phyloP scores from a whole-genome alignment of 2,113 vertebrate genomes.

The Phasianus colchicus region DNA sequence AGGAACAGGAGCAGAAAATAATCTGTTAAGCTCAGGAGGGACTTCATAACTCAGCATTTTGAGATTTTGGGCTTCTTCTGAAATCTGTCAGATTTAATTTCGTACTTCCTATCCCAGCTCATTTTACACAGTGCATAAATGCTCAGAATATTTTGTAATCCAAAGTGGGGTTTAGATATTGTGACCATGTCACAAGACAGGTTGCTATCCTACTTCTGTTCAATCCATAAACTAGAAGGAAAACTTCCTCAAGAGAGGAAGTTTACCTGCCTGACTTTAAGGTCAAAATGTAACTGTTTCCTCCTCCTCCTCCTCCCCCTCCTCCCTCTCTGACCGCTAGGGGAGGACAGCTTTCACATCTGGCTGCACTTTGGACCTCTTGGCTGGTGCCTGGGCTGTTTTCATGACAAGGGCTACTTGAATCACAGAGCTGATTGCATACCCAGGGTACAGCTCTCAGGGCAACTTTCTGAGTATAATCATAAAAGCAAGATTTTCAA shows the following conservation, averaged over 20 bases:
- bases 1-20: neutral
- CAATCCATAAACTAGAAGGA: neutral
- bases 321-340: neutral
- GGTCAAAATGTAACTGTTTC: neutral
- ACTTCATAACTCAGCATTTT: neutral
- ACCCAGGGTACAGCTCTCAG: neutral
- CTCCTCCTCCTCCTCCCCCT: neutral
- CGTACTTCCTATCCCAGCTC: neutral
- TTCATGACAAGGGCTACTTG: neutral
- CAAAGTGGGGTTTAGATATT: neutral
- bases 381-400: neutral
- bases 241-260: neutral
- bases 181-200: neutral
- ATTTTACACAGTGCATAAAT: neutral
- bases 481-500: neutral
- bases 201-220: neutral
- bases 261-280: neutral
- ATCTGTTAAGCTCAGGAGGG: neutral
- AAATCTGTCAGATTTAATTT: neutral
- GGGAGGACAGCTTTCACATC: neutral
- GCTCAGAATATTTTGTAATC: neutral
- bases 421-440: neutral
- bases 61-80: neutral
- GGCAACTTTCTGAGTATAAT: neutral
- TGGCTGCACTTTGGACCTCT: neutral